Base-by-base conservation (phyloP, 2,888 invertebrate genomes). In the Agrochola lychnidis region DNA sequence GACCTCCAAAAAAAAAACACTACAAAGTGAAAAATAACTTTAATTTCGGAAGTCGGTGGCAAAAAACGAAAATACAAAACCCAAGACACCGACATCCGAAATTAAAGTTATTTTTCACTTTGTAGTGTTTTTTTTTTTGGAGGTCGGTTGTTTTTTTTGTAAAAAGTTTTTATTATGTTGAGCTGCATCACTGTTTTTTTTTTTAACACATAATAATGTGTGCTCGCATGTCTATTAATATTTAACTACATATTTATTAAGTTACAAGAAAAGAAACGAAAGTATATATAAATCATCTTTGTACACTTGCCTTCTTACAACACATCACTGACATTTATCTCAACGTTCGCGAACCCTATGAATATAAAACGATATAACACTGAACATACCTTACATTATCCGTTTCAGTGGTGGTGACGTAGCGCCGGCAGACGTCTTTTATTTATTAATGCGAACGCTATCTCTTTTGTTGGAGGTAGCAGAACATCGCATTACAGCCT, bases 351-450 rank as follows among this genome's bases (percentile, higher is more conserved):
- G 40, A 79, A 70, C 57, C 66, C 79, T 67, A 73, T 81, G 66
- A 83, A 81, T 81, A 83, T 79, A 83, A 68, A 84, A 66, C 76
- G 80, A 70, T 59, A 74, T 71, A 36, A 77, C 56, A 76, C n/a
- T 76, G 61, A 75, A 78, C 63, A 67, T 59, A 76, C 76, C 68
- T 73, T 57, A 80, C 72, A 70, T 81, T 76, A 75, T 81, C 59
- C 67, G 40, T 70, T 59, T 69, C 48, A 83, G 71, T 69, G 19
- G 64, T n/a, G 25, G 45, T 84, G 80, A 79, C 80, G 75, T 75
- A 45, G n/a, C 70, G 51, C 16, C 10, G n/a, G 57, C 66, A 36
- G 66, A 56, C 40, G 74, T 82, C 57, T 82, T 84, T 82, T 79
- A 76, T 81, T 81, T 81, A 78, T 81, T 30, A 84, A 84, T n/a